These are phyloP conservation scores for Eumeta japonica DNA, from an alignment of 1,140 invertebrate genomes.

Conservation along the genomic window DNA sequence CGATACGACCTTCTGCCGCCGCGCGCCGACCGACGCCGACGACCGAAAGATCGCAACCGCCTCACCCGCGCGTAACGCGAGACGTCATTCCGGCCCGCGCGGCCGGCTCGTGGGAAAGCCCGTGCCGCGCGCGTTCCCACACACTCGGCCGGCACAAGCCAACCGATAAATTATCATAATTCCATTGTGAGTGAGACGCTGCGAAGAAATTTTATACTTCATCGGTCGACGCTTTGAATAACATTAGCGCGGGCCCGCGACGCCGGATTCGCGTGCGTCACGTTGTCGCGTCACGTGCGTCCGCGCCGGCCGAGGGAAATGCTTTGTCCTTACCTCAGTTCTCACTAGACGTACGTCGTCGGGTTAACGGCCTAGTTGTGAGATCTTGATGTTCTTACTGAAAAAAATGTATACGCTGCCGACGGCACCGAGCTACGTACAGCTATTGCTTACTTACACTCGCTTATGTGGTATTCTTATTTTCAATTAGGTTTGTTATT, in stretches of 20 bases:
- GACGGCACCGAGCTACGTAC: no score
- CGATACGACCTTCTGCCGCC: constrained; percentile 27
- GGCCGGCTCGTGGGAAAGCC: constrained; percentile 47
- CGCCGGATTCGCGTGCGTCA: constrained; percentile 10
- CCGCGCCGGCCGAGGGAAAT: no score
- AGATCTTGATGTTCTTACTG: no score
- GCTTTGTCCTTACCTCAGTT: no score
- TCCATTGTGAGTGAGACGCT: constrained; percentile 56
- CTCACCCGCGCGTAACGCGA: constrained; percentile 13
- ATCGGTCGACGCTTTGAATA: constrained; percentile 54
- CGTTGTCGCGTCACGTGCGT: no score
- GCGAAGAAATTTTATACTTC: constrained; percentile 57
- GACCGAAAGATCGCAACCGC: constrained; percentile 30
- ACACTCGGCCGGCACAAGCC: constrained; percentile 55
- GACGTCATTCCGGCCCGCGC: constrained; percentile 31
- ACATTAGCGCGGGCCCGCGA: constrained; percentile 47
- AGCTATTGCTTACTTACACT: no score
- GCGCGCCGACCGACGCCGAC: constrained; percentile 1
- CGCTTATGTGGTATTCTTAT: no score
- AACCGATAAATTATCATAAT: constrained; percentile 59
- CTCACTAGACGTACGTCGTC: no score
- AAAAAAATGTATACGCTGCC: no score
- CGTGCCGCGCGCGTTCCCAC: constrained; percentile 53
- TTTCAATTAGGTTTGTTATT: no score
- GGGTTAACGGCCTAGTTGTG: no score